These are phyloP conservation scores for Pyrocephalus nanus DNA, from an alignment of 2,797 vertebrate species.

Conservation along the genomic window DNA sequence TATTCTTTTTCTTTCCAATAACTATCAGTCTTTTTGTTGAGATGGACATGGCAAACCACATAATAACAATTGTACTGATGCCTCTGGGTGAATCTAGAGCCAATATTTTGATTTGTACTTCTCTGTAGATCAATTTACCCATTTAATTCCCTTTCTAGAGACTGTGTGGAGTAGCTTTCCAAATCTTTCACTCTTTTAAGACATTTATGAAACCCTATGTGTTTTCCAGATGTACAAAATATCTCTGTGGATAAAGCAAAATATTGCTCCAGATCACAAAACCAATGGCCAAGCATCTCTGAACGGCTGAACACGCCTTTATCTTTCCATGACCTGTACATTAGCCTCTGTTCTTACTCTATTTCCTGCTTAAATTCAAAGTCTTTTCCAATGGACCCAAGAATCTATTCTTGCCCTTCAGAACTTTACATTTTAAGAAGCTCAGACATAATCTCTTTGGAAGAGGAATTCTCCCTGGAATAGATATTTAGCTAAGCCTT, in stretches of 20 bases:
- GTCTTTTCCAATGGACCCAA: not conserved
- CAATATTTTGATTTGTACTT: not conserved
- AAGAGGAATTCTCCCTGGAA: not conserved
- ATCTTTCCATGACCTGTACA: not conserved
- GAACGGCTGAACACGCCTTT: not conserved
- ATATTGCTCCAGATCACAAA: not conserved
- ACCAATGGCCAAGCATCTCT: not conserved
- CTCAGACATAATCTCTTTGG: not conserved
- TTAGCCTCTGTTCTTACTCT: not conserved
- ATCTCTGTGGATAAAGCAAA: not conserved
- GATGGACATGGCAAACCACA: not conserved
- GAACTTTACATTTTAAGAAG: not conserved
- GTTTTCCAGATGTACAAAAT: not conserved
- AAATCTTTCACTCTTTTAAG: not conserved
- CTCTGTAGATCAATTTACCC: not conserved
- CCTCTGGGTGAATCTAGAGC: not conserved
- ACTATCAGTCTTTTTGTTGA: not conserved
- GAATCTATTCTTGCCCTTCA: not conserved
- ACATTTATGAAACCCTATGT: not conserved
- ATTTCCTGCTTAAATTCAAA: not conserved
- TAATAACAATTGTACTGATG: not conserved
- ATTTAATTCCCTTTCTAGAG: not conserved
- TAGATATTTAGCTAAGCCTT: not conserved
- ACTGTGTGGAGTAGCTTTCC: not conserved
- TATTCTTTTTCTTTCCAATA: not conserved